Evolutionary conservation across 30 jellyfish, hydroid and myxozoan genomes (phyloP).

Genomic region (Pelagia noctiluca): DNA sequence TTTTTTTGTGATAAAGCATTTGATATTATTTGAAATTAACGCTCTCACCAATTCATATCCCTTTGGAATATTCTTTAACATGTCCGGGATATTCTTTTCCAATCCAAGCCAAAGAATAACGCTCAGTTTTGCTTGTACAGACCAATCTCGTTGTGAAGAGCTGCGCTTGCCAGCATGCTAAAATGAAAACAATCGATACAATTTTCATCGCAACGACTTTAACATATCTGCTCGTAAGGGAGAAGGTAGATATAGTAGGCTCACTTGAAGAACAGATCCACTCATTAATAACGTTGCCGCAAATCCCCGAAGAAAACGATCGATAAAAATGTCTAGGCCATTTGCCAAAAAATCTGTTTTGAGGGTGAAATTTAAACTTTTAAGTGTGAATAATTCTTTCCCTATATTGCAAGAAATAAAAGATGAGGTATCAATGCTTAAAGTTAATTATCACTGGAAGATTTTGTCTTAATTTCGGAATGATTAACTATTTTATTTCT

Average conservation of each 20-base stretch:
- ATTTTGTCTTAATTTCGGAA: too few species aligned
- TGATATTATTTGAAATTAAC: neutral
- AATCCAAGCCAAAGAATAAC: constrained; percentile 86
- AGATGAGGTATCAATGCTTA: too few species aligned
- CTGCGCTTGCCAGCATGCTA: constrained; percentile 67
- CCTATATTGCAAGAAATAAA: too few species aligned
- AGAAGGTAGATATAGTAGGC: neutral
- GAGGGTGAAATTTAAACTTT: too few species aligned
- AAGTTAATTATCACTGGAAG: too few species aligned
- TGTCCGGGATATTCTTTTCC: constrained; percentile 20
- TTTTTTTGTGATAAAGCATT: neutral
- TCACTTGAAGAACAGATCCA: neutral
- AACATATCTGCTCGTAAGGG: constrained; percentile 7
- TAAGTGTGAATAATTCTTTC: too few species aligned
- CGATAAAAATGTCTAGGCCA: too few species aligned
- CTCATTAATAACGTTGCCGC: too few species aligned
- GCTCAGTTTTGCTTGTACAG: constrained; percentile 75
- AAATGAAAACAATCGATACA: neutral
- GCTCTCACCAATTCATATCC: constrained; percentile 42
- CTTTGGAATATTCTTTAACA: constrained; percentile 36
- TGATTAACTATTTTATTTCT: too few species aligned
- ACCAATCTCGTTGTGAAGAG: constrained; percentile 28
- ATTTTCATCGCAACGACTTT: neutral
- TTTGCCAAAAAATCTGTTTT: too few species aligned
- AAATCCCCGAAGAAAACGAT: too few species aligned